Evolutionary conservation across 1,140 invertebrate species (phyloP), one percentile per base, ranked within the genome.

Genomic region (Octopus bimaculoides): DNA sequence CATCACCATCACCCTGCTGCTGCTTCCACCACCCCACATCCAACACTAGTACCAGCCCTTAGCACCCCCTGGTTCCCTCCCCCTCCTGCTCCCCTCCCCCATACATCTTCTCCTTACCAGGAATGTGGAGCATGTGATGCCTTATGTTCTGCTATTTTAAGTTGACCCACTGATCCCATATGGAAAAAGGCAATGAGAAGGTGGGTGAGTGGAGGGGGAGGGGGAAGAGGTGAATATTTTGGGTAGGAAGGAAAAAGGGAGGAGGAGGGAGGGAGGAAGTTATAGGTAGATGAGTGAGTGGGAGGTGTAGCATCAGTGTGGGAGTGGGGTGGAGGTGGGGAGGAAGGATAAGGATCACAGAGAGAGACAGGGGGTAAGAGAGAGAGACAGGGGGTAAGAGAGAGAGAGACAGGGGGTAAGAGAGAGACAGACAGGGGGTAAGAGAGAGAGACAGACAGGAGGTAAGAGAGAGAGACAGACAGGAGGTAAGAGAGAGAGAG

Each of bases 111-210:
- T 20, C 26, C 26, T 10, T n/a, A 20, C 26, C 5, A 71, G 66
- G 66, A 71, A 71, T 71, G 66, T 71, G 66, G 66, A 71, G 66
- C 66, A 71, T 71, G 66, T 71, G 66, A 71, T 71, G 26, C 66
- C 14, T 71, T 71, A 71, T n/a, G 9, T 71, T 17, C 66, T 71
- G 66, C 66, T 71, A 71, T 71, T 71, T 71, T 71, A 71, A 71
- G 66, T 20, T 71, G 66, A 71, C 66, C 66, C 14, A 71, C 66
- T 71, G 66, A 71, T 71, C 66, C 66, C 14, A 71, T 14, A 71
- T 71, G 14, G 66, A 71, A 41, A 41, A 41, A 41, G 26, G 26
- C 26, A 41, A 41, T 41, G 26, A 41, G 26, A 41, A 41, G 26
- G 66, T 61, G 17, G 56, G 56, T 12, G 56, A 17, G 17, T 9